Percentiles rank a stretch among this genome's conserved stretches.
Conservation (phyloP, 2,113 vertebrate genomes). For the Centrocercus urophasianus region DNA sequence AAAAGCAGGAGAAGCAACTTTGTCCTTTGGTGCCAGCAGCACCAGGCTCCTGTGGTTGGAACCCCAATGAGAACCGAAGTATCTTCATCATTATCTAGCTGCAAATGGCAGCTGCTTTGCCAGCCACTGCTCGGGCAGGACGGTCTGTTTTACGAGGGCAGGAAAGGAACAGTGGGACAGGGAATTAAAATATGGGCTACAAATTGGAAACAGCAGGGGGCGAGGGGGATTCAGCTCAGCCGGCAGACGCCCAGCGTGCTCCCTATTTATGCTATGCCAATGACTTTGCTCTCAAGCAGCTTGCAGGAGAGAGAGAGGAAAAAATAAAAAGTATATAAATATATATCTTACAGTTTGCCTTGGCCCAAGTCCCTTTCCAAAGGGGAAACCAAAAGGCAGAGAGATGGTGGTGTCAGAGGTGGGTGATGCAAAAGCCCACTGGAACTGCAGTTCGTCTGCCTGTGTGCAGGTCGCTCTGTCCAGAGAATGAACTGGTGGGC, state of each 20-base stretch:
- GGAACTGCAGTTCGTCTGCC: not conserved
- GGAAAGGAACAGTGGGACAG: constrained; percentile 51
- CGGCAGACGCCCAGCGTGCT: not conserved
- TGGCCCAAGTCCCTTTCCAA: not conserved
- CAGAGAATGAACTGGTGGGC: not conserved
- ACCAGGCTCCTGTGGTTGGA: not conserved
- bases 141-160: not conserved
- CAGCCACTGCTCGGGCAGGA: not conserved
- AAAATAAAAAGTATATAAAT: not conserved
- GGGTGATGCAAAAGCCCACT: not conserved
- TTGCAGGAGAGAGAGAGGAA: not conserved
- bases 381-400: not conserved
- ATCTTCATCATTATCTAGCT: constrained; percentile 11
- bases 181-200: constrained; percentile 58
- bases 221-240: not conserved
- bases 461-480: not conserved
- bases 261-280: not conserved
- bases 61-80: constrained; percentile 34
- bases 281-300: constrained; percentile 36
- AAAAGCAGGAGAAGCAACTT: constrained; percentile 14
- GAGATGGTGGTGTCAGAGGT: not conserved
- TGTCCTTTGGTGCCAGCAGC: constrained; percentile 35
- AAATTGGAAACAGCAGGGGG: constrained; percentile 30
- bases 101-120: constrained; percentile 13
- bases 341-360: not conserved